A percentile compares a stretch with the other conserved stretches of the same genome.
Conservation (phyloP, 1,140 invertebrate species). For the Lutraria rhynchaena region DNA sequence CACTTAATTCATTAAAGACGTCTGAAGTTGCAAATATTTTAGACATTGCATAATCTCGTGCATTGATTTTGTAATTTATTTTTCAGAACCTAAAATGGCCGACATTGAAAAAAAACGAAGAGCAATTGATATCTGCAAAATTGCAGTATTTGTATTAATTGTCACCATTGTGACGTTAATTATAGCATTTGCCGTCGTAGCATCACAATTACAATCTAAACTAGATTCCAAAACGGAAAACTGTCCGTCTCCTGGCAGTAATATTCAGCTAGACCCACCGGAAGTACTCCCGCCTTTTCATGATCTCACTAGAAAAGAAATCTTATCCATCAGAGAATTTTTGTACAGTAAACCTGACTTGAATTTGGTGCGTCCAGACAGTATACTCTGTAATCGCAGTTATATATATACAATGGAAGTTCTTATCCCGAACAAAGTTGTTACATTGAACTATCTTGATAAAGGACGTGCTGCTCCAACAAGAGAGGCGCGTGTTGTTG, state of each 20-base stretch:
- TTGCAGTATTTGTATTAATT: constrained; percentile 3
- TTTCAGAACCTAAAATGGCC: constrained; percentile 18
- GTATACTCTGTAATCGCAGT: constrained; percentile 19
- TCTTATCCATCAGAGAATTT: constrained; percentile 8
- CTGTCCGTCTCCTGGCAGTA: constrained; percentile 18
- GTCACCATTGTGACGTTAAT: neutral
- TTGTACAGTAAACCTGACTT: constrained; percentile 37
- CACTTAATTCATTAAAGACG: too few relatives aligned
- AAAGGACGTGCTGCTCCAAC: constrained; percentile 14
- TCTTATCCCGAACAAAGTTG: constrained; percentile 36
- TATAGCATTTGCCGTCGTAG: constrained; percentile 33
- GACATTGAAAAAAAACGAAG: constrained; percentile 25
- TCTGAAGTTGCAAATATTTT: too few relatives aligned
- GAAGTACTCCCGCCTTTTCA: constrained; percentile 27
- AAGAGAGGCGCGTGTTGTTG: constrained; percentile 52
- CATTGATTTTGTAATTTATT: too few relatives aligned
- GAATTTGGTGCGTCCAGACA: constrained; percentile 12
- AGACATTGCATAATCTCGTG: too few relatives aligned
- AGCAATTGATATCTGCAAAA: constrained; percentile 16
- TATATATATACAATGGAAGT: constrained; percentile 47
- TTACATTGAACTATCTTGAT: constrained; percentile 35
- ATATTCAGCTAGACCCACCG: constrained; percentile 32
- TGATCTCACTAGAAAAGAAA: constrained; percentile 36
- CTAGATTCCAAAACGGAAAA: constrained; percentile 20
- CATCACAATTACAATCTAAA: neutral